These are phyloP conservation scores for Dallia pectoralis DNA, from an alignment of 2,797 vertebrate genomes.

Conservation along the genomic window DNA sequence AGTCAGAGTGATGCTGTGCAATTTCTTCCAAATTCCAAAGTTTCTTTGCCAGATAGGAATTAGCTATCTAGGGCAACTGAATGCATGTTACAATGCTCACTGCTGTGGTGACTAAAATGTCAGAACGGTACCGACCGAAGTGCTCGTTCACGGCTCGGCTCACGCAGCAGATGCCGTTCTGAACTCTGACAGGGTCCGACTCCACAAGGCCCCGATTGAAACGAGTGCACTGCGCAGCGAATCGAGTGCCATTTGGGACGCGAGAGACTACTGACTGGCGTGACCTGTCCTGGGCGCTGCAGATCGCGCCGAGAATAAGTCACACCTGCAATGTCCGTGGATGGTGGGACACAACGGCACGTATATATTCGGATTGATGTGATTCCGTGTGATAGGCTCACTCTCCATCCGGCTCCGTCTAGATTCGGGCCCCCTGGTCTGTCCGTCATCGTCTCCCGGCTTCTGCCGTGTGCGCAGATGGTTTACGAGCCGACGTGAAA, in stretches of 20 bases:
- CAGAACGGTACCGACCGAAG: no score
- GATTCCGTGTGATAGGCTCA: constrained; percentile 25
- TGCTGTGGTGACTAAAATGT: no score
- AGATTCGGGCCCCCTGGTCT: constrained; percentile 24
- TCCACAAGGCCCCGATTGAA: not conserved
- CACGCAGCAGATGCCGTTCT: no score
- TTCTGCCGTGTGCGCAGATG: constrained; percentile 59
- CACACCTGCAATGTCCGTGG: constrained; percentile 38
- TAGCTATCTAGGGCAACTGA: no score
- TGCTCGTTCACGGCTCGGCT: no score
- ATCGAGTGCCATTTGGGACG: no score
- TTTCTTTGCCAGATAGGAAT: no score
- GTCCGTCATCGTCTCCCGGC: constrained; percentile 25
- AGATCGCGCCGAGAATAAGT: constrained; percentile 47
- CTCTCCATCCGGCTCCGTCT: constrained; percentile 26
- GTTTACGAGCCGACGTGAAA: constrained; percentile 49
- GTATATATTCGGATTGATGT: constrained; percentile 50
- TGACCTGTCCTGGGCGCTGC: constrained; percentile 41
- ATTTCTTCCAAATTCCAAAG: no score
- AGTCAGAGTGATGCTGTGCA: no score
- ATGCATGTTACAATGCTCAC: no score
- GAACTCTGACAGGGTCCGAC: no score
- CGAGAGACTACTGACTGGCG: constrained; percentile 12
- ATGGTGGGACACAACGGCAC: constrained; percentile 11
- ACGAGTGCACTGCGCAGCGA: not conserved